phyloP scores from a whole-genome alignment of 2,888 invertebrate species.

The Suillia variegata region DNA sequence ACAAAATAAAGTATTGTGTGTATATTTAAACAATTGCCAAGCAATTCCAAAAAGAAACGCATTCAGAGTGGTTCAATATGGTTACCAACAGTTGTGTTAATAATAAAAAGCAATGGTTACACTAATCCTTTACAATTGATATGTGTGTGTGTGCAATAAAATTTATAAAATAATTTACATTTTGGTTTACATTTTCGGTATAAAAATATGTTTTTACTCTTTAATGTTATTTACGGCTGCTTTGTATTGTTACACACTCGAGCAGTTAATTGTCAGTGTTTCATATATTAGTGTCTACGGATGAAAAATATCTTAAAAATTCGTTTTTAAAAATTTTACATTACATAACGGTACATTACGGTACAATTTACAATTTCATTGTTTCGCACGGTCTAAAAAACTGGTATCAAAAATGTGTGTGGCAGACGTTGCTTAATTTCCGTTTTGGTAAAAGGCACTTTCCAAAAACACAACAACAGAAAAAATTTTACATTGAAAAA shows the following conservation, averaged over 20 bases:
- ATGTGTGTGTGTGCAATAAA: background rate
- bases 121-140: background rate
- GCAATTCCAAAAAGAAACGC: too few species aligned
- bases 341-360: too few species aligned
- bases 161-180: background rate
- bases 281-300: background rate
- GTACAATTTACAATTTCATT: slow-evolving; percentile 6
- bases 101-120: background rate
- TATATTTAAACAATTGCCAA: too few species aligned
- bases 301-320: background rate
- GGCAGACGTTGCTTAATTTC: background rate
- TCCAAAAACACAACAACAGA: background rate
- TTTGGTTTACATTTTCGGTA: background rate
- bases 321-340: background rate
- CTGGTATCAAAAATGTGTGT: background rate
- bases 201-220: background rate
- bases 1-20: background rate
- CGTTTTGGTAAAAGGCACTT: slow-evolving; percentile 2
- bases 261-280: background rate
- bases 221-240: background rate
- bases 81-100: background rate
- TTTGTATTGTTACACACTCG: background rate
- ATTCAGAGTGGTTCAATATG: too few species aligned
- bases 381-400: background rate
- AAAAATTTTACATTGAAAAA: too few species aligned